Evolutionary conservation across 2,113 vertebrate species (phyloP).

Genomic region (Leuciscus idus): DNA sequence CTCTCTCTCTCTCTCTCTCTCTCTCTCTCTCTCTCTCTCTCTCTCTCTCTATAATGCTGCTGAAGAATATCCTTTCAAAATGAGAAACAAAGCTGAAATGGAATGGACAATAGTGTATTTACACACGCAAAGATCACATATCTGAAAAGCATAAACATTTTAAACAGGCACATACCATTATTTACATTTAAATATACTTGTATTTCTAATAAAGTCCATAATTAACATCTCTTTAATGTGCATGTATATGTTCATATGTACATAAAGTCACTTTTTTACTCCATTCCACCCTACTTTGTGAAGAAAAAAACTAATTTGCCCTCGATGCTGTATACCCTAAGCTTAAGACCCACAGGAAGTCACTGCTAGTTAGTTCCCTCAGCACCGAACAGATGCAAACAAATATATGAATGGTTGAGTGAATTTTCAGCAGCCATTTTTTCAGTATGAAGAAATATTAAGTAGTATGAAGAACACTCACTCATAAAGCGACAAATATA

Average conservation of each 20-base stretch:
- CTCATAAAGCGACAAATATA: too few species aligned
- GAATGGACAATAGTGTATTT: background rate
- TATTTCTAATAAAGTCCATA: background rate
- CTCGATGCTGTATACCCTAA: too few species aligned
- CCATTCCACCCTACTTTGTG: background rate
- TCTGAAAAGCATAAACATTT: background rate
- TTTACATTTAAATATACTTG: background rate
- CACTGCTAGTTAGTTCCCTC: too few species aligned
- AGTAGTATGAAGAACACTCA: too few species aligned
- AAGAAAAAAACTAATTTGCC: background rate
- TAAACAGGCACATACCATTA: background rate
- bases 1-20: background rate
- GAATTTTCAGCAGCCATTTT: too few species aligned
- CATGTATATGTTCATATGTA: background rate
- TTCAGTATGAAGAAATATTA: too few species aligned
- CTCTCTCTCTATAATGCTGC: background rate
- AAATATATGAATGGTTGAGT: too few species aligned
- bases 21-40: background rate
- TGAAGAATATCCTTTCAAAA: background rate
- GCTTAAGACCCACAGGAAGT: too few species aligned
- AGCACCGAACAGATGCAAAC: too few species aligned
- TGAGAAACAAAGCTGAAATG: slow-evolving; percentile 9
- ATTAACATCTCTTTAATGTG: background rate
- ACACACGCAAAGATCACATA: background rate
- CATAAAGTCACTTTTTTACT: background rate